phyloP scores from a whole-genome alignment of 2,888 invertebrate genomes.

The Drosophila borborema region DNA sequence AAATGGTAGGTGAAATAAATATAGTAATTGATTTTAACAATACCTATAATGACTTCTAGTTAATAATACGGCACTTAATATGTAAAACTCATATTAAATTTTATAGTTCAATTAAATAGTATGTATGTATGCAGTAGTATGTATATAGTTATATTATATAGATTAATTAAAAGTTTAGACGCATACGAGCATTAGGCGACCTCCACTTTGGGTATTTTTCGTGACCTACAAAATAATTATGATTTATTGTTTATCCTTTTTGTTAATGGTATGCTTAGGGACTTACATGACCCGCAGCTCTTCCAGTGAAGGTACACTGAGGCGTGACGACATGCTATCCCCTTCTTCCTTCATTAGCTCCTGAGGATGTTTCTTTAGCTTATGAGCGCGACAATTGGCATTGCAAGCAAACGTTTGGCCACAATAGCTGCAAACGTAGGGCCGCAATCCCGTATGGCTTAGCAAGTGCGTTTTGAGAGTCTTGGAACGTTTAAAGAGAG shows the following conservation, averaged over 20 bases:
- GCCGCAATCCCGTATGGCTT: constrained; percentile 83
- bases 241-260: neutral
- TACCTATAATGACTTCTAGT: neutral
- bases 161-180: neutral
- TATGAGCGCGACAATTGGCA: constrained; percentile 84
- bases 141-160: neutral
- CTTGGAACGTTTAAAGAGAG: constrained; percentile 84
- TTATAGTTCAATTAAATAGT: too few relatives aligned
- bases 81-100: neutral
- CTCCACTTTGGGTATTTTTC: constrained; percentile 49
- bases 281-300: constrained; percentile 83
- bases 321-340: constrained; percentile 59
- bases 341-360: constrained; percentile 83
- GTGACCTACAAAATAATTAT: constrained; percentile 34
- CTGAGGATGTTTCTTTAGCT: constrained; percentile 82
- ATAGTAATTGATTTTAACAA: constrained; percentile 1
- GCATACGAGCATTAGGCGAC: neutral
- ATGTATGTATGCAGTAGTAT: neutral
- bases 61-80: neutral
- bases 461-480: constrained; percentile 84
- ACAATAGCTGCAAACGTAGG: constrained; percentile 84
- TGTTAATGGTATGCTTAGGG: fast-evolving
- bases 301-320: constrained; percentile 82
- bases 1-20: neutral
- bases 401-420: constrained; percentile 84